Evolutionary conservation across 2,888 invertebrate genomes (phyloP), one percentile per base, ranked within the genome.

Genomic region (Rotaria sp.): DNA sequence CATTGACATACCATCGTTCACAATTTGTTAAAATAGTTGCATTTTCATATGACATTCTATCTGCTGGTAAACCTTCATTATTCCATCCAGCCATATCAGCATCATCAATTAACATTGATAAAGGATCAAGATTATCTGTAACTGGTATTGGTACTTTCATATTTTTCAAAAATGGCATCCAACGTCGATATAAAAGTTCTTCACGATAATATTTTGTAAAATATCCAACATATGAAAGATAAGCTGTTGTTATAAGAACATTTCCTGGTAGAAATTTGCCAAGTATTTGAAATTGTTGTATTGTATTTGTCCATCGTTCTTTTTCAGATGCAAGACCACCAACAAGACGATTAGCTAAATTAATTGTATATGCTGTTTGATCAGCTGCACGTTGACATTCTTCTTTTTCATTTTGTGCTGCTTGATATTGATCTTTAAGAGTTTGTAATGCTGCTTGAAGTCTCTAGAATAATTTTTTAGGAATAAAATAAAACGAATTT

Each of bases 61-160:
- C 97, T 87, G 96, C 96, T 2, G 97, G 97, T 84, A 97, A 91
- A 2, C 96, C 96, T 91, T 96, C 96, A 90, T 97, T 97, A 90
- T 97, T 96, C 97, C 97, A 97, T 89, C 94, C 93, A 0, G 97
- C 97, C 88, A 97, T 94, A 88, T 95, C 94, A 0, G 97, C 96
- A 90, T 96, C 96, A 91, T 97, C 96, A 3, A 96, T 96, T 86
- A 97, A 91, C 90, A 88, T 74, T 30, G 85, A 84, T 74, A 87
- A 48, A 21, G 85, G 85, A 55, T 87, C 85, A 24, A 87, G 38
- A 67, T 75, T 84, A 18, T 45, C 85, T 1, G 84, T 85, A 26
- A 85, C 67, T 45, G 74, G 38, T 26, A 87, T 85, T 18, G 84
- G 57, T 50, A 84, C 84, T 59, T 86, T 86, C 0, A 86, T 41